Conservation (phyloP, 2,888 invertebrate genomes). For the Polyploca ridens region DNA sequence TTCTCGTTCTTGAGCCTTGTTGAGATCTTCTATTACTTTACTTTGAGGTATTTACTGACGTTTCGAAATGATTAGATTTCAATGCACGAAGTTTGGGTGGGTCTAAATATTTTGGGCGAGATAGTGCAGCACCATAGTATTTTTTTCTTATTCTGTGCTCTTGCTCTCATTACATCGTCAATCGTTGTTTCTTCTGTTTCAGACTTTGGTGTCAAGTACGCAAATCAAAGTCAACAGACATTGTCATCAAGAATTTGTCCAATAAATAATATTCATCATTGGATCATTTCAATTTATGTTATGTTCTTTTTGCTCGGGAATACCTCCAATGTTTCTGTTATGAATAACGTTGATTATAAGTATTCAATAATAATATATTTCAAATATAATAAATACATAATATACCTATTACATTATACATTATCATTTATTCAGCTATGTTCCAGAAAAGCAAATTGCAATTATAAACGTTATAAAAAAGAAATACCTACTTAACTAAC, state of each 20-base stretch:
- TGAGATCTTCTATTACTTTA: slow-evolving; percentile 80
- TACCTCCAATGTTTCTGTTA: too few species aligned
- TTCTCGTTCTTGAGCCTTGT: slow-evolving; percentile 81
- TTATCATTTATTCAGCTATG: too few species aligned
- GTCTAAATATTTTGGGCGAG: not conserved
- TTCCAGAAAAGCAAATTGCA: too few species aligned
- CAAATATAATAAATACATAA: too few species aligned
- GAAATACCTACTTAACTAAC: too few species aligned
- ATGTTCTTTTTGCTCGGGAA: not conserved
- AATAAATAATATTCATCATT: not conserved
- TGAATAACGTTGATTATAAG: not conserved
- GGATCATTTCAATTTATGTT: not conserved
- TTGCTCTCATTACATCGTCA: too few species aligned
- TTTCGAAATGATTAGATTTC: not conserved
- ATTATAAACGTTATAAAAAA: too few species aligned
- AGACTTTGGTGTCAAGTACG: slow-evolving; percentile 35
- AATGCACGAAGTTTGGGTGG: too few species aligned
- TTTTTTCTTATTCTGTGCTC: too few species aligned
- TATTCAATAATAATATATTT: not conserved
- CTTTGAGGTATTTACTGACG: slow-evolving; percentile 46
- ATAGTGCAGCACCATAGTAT: too few species aligned
- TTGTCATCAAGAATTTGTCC: not conserved
- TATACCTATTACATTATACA: too few species aligned
- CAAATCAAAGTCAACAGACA: not conserved
- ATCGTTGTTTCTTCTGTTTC: slow-evolving; percentile 19